Conservation (phyloP, 2,888 invertebrate species). For the Pyrrhosoma nymphula region DNA sequence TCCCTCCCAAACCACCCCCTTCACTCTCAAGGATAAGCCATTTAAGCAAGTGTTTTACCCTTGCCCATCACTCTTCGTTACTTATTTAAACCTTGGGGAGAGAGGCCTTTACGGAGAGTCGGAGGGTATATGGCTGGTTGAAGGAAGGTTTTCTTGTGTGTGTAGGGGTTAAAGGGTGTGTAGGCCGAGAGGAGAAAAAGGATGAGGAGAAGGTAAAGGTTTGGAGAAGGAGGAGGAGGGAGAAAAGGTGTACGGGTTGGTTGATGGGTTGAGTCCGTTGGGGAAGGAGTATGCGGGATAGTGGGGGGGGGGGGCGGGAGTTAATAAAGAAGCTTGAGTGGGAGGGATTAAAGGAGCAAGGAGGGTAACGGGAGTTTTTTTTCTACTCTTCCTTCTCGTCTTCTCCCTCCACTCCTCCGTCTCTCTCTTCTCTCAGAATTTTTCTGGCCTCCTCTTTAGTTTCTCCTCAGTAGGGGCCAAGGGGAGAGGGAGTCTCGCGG, state of each 20-base stretch:
- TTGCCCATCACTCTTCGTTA: slow-evolving; percentile 66
- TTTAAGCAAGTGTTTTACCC: slow-evolving; percentile 65
- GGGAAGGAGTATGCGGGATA: not conserved
- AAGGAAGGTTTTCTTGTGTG: not conserved
- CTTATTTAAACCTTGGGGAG: slow-evolving; percentile 49
- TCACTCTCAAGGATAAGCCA: slow-evolving; percentile 55
- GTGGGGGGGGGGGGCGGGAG: not conserved
- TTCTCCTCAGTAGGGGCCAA: not conserved
- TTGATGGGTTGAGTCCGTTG: slow-evolving; percentile 17
- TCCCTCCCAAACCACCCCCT: not conserved
- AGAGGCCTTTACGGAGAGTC: slow-evolving; percentile 49
- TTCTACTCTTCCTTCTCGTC: not conserved
- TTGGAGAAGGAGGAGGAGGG: not conserved
- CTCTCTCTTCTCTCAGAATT: not conserved
- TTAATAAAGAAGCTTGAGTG: slow-evolving; percentile 64
- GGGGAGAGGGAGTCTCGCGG: slow-evolving; percentile 37
- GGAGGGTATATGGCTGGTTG: slow-evolving; percentile 2
- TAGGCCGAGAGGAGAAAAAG: not conserved
- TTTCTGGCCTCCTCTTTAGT: not conserved
- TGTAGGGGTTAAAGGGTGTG: not conserved
- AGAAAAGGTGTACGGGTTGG: slow-evolving; percentile 10
- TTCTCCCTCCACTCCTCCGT: not conserved
- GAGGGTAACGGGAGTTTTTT: slow-evolving; percentile 25
- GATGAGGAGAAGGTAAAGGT: not conserved
- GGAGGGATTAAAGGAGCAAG: slow-evolving; percentile 59